Base-by-base conservation (phyloP, 2,113 vertebrate species). In the Turdus rufiventris region DNA sequence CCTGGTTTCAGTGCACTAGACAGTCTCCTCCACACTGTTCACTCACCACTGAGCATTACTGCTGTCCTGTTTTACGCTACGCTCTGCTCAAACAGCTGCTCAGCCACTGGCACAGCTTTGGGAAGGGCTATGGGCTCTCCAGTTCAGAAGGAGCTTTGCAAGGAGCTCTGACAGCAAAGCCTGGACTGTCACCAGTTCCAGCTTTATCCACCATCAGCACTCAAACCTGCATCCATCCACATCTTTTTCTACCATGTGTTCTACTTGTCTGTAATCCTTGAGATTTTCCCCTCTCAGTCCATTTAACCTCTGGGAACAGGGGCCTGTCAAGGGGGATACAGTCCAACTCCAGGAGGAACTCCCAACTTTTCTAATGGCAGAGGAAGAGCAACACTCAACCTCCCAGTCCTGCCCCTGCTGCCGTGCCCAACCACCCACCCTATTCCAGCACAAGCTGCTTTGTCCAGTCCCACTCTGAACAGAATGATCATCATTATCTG, bases 311-410 rank as follows among this genome's bases (percentile, higher is more conserved):
- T 92, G 47, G 56, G 62, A 91, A 58, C 17, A 50, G 34, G 13
- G 40, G 21, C 20, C 34, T 79, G 57, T 54, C 61, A 38, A 57
- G 3, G 9, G 6, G 31, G 6, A 40, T 53, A 50, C 2, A 13
- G 63, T 36, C 66, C 66, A 73, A 1, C 21, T 76, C 72, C 86
- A 54, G 31, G 31, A 80, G 5, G n/a, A 82, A 29, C 40, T 82
- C 85, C 53, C 58, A 72, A 17, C 53, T 68, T 48, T 50, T 48
- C 18, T 11, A 78, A 63, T 0, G 0, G 0, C 24, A 26, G 3
- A 53, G 42, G 18, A 50, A 68, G 54, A 60, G 42, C 76, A 61
- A 26, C 29, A 16, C 38, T 28, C 15, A 13, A 6, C 25, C 33
- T 67, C 58, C 56, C 54, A 61, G 28, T 10, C 57, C 51, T 18